Evolutionary conservation across 2,113 vertebrate species (phyloP).

Genomic region (Fukomys damarensis): DNA sequence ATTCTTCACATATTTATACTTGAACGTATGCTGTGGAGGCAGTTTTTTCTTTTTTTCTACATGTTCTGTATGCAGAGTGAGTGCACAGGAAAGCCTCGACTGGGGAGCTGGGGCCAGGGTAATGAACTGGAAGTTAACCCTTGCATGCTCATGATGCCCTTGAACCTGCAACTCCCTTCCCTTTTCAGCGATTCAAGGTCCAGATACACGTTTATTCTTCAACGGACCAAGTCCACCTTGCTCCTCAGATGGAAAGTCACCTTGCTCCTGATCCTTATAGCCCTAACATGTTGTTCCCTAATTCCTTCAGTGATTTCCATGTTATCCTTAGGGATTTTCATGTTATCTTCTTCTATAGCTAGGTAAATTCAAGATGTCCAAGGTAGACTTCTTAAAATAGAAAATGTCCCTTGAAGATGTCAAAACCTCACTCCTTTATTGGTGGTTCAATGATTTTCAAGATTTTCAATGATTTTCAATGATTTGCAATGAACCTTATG

Average conservation of each 20-base stretch:
- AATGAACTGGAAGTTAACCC: slow-evolving; percentile 76
- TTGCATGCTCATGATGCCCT: slow-evolving; percentile 3
- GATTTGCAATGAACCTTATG: too few species aligned
- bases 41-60: slow-evolving; percentile 73
- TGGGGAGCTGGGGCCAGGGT: slow-evolving; percentile 62
- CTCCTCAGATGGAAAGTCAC: neutral
- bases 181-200: neutral
- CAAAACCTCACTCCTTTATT: neutral
- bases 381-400: neutral
- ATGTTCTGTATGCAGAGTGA: slow-evolving; percentile 73
- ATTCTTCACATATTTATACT: slow-evolving; percentile 85
- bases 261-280: neutral
- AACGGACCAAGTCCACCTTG: neutral
- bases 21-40: slow-evolving; percentile 75
- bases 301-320: neutral
- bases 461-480: neutral
- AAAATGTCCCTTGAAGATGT: neutral
- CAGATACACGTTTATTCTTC: neutral
- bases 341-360: neutral
- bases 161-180: too few species aligned
- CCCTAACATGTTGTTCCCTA: neutral
- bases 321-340: neutral
- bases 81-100: slow-evolving; percentile 78
- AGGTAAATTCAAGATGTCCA: neutral
- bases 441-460: neutral